A percentile compares a stretch with the other conserved stretches of the same genome.
These are phyloP conservation scores for Lochmaea crataegi DNA, from an alignment of 2,888 invertebrate species.

Conservation along the genomic window DNA sequence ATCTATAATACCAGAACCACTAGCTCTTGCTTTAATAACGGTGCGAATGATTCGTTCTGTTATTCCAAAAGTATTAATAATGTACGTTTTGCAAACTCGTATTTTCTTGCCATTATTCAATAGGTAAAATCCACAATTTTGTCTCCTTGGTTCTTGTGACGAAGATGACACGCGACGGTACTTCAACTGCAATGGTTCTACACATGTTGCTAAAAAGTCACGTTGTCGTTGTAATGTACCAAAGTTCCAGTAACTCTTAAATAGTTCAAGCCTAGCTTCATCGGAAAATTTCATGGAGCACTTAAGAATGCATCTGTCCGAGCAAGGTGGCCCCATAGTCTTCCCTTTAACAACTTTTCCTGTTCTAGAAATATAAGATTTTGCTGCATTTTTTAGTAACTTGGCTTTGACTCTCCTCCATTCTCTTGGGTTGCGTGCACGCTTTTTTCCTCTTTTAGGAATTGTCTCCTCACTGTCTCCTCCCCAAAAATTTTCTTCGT, in stretches of 20 bases:
- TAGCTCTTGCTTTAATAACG: conserved; percentile 34
- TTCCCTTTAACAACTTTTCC: conserved; percentile 1
- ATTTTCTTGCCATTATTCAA: conserved; percentile 26
- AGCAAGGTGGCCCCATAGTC: conserved; percentile 2
- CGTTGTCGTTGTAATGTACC: not conserved
- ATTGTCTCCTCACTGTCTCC: not conserved
- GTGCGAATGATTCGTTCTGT: conserved; percentile 45
- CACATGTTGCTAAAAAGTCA: conserved; percentile 4
- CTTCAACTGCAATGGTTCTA: conserved; percentile 4
- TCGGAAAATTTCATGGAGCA: conserved; percentile 4
- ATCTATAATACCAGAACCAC: conserved; percentile 43
- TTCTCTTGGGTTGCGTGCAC: conserved; percentile 1
- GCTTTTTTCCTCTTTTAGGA: conserved; percentile 4
- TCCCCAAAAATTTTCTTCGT: conserved; percentile 1
- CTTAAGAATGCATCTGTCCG: not conserved
- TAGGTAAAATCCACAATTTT: conserved; percentile 35
- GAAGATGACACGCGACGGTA: not conserved
- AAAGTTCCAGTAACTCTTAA: conserved; percentile 1
- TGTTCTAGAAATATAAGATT: not conserved
- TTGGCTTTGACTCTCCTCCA: not conserved
- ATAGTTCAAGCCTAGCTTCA: conserved; percentile 1
- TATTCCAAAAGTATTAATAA: conserved; percentile 50
- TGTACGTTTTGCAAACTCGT: conserved; percentile 46
- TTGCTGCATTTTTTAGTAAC: not conserved
- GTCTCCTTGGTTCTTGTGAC: conserved; percentile 25